phyloP scores from a whole-genome alignment of 2,888 invertebrate species.

The Aleiodes leptofemur region DNA sequence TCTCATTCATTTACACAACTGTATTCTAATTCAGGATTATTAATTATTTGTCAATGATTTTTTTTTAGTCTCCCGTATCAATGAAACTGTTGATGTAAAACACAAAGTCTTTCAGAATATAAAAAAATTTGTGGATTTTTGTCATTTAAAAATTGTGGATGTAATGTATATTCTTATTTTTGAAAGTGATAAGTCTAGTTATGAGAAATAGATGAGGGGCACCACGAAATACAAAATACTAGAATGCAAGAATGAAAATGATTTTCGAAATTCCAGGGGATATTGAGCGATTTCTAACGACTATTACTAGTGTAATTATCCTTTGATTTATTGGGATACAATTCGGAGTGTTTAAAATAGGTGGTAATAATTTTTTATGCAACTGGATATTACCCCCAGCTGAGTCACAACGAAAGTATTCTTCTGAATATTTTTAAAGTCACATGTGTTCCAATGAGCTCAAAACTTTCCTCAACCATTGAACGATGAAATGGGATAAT shows the following conservation, averaged over 20 bases:
- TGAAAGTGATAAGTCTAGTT: slow-evolving; percentile 3
- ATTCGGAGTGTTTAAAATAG: background rate
- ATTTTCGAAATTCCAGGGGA: background rate
- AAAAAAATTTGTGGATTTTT: slow-evolving; percentile 8
- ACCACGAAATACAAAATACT: background rate
- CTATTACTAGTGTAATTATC: too few species aligned
- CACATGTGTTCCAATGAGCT: background rate
- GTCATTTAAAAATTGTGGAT: slow-evolving; percentile 14
- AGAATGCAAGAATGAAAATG: background rate
- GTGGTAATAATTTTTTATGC: slow-evolving; percentile 1
- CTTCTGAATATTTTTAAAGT: slow-evolving; percentile 20
- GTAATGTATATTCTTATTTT: slow-evolving; percentile 21
- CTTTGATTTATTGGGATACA: background rate
- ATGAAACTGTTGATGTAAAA: background rate
- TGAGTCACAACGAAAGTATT: slow-evolving; percentile 28
- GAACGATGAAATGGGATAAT: background rate
- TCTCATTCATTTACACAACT: slow-evolving; percentile 15
- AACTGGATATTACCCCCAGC: slow-evolving; percentile 21
- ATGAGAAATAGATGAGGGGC: background rate
- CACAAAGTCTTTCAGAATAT: background rate
- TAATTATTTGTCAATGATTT: slow-evolving; percentile 6
- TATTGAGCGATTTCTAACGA: background rate
- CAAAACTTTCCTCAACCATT: background rate
- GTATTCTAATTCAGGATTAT: slow-evolving; percentile 13
- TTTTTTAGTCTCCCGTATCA: slow-evolving; percentile 28